phyloP scores from a whole-genome alignment of 1,140 invertebrate species.

The Ceratosolen solmsi region DNA sequence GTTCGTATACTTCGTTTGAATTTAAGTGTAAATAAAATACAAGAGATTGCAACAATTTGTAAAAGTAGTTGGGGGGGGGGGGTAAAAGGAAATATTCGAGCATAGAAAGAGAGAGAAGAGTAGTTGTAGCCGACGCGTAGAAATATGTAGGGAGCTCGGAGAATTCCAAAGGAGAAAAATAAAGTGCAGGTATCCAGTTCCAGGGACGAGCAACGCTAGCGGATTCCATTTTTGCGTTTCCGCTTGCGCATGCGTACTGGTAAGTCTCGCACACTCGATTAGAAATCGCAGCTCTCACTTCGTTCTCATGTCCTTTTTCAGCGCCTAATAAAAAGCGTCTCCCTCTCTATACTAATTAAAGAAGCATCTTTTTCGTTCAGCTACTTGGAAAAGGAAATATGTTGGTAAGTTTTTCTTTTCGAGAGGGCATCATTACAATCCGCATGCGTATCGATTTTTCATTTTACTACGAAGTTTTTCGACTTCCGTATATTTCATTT shows the following conservation, averaged over 20 bases:
- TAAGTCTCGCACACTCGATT: slow-evolving; percentile 35
- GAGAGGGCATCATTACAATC: no score
- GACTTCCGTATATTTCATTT: neutral
- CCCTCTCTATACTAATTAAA: slow-evolving; percentile 4
- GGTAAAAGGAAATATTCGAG: neutral
- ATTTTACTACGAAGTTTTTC: neutral
- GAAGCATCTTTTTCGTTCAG: slow-evolving; percentile 11
- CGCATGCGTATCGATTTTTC: no score
- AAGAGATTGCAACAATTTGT: neutral
- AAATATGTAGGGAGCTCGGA: neutral
- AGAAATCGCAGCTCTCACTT: slow-evolving; percentile 39
- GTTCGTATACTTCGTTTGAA: neutral
- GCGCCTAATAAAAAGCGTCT: neutral
- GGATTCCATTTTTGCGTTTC: slow-evolving; percentile 37
- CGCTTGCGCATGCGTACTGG: neutral
- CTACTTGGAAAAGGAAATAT: neutral
- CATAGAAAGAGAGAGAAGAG: neutral
- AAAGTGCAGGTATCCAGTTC: slow-evolving; percentile 12
- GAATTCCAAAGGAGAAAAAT: slow-evolving; percentile 27
- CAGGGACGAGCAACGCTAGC: neutral
- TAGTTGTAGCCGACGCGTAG: neutral
- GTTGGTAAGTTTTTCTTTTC: neutral
- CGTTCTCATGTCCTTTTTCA: slow-evolving; percentile 33
- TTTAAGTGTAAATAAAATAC: neutral
- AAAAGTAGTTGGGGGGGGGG: neutral